Evolutionary conservation across 2,113 vertebrate genomes (phyloP), one percentile per base, ranked within the genome.

Genomic region (Elephas maximus): DNA sequence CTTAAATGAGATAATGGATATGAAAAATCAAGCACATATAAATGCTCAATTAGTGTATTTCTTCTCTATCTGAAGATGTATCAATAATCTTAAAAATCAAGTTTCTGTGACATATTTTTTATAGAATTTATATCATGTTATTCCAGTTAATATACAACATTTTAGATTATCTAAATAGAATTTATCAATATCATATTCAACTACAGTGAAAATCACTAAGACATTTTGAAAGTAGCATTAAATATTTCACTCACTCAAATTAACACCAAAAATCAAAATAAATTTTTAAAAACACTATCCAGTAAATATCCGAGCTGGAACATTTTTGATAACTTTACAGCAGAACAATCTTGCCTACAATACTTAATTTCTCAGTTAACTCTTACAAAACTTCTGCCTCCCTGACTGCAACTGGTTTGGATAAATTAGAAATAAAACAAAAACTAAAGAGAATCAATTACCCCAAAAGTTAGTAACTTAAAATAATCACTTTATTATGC

Each of bases 331-430:
- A 20, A 44, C 71, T 95, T 96, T 33, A 1, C 96, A 15, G 73
- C 97, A 73, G 65, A 98, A 88, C 96, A 95, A 95, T 10, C 6
- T 5, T 65, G 73, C 24, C 45, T 95, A 24, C 1, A 85, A 24
- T 88, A 94, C 87, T 95, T 80, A 97, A 96, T 97, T 98, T 96
- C 60, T 97, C 24, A 97, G 94, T 96, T 93, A 97, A 87, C 28
- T 78, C 24, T 88, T 95, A 81, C 63, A 78, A 79, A 88, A 51
- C 5, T 60, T 67, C 30, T 45, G 65, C 44, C 81, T 74, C n/a
- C 9, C n/a, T 73, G 20, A 83, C 73, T 91, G 62, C 53, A 71
- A 78, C 8, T 21, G 5, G 6, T 60, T 96, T 80, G 44, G 88
- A 51, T 41, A 91, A 12, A 0, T n/a, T 83, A 41, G 2, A 12